Base-by-base conservation (phyloP, 2,888 invertebrate genomes). In the Monopis laevigella region DNA sequence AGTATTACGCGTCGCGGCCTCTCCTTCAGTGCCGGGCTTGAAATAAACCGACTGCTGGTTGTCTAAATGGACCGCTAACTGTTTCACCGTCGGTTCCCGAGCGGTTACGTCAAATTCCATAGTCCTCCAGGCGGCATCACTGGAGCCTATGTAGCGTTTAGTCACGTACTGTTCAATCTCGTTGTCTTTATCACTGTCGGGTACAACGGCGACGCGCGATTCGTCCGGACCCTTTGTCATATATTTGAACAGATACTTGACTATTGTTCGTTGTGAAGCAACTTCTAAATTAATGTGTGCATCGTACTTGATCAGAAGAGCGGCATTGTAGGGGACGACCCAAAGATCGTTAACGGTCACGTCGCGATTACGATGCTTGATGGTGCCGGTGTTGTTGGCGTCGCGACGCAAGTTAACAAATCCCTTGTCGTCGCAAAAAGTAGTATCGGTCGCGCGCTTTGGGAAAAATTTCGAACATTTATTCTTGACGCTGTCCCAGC, bases 11-110 rank as follows among this genome's bases (percentile, higher is more conserved):
- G 10, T 8, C 11, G 38, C 38, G 11, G 24, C 38, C 3, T 38
- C 38, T 12, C 6, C 21, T 21, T 38, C 38, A 11, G 38, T n/a
- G 18, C 38, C 38, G 6, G 38, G 24, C 10, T 24, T 47, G 19
- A 54, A 54, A 42, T 49, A 50, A 6, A 52, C 24, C 2, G 48
- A 18, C 27, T 51, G 48, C 2, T 49, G 50, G 14, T 41, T 39
- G 42, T 51, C 49, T 2, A 51, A 14, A 39, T 49, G 49, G 1
- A 49, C 46, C 6, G 27, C 46, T 0, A 51, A 39, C 30, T 51
- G 49, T 0, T 24, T 34, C 0, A 51, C 47, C 1, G 48, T 11
- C 5, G 47, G 48, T 39, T 28, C 27, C 6, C 46, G 11, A 11
- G 49, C 48, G 24, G 49, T 48, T 4, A 51, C 46, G 0, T 42